These are phyloP conservation scores for Aspidiotus destructor DNA, from an alignment of 2,888 invertebrate species.

Conservation along the genomic window DNA sequence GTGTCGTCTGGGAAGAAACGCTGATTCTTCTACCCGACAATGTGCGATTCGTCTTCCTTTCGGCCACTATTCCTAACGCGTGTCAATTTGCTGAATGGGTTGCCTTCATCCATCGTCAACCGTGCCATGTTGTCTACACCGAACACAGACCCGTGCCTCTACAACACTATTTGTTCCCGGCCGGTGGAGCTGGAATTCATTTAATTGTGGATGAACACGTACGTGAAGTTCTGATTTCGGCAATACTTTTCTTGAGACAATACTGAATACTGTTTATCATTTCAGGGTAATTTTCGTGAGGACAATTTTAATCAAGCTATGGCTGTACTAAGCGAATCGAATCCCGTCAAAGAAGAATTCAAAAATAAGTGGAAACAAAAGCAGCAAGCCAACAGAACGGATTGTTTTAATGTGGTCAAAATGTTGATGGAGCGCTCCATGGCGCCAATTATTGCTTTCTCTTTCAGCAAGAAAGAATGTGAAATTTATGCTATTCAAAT, in stretches of 20 bases:
- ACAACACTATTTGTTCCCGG: slow-evolving; percentile 96
- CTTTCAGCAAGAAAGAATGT: slow-evolving; percentile 98
- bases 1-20: slow-evolving; percentile 99
- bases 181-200: slow-evolving; percentile 91
- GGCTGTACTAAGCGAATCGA: slow-evolving; percentile 63
- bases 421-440: slow-evolving; percentile 98
- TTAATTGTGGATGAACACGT: slow-evolving; percentile 87
- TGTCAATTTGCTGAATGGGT: slow-evolving; percentile 92
- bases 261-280: not conserved
- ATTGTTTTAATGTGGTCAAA: slow-evolving; percentile 94
- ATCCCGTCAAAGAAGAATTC: slow-evolving; percentile 33
- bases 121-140: slow-evolving; percentile 98
- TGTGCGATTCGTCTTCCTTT: slow-evolving; percentile 96
- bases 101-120: slow-evolving; percentile 87
- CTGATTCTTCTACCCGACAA: slow-evolving; percentile 93
- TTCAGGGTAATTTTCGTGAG: slow-evolving; percentile 67
- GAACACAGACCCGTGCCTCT: slow-evolving; percentile 95
- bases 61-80: slow-evolving; percentile 98
- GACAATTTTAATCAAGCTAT: slow-evolving; percentile 98
- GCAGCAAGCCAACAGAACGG: slow-evolving; percentile 50
- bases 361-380: slow-evolving; percentile 32
- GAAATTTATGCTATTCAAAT: slow-evolving; percentile 94
- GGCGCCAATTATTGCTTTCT: slow-evolving; percentile 97
- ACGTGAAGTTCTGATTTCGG: slow-evolving; percentile 35
- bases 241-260: no score